These are phyloP conservation scores for Gyrodactylus bullatarudis DNA, from an alignment of 1,140 invertebrate species.

Conservation along the genomic window DNA sequence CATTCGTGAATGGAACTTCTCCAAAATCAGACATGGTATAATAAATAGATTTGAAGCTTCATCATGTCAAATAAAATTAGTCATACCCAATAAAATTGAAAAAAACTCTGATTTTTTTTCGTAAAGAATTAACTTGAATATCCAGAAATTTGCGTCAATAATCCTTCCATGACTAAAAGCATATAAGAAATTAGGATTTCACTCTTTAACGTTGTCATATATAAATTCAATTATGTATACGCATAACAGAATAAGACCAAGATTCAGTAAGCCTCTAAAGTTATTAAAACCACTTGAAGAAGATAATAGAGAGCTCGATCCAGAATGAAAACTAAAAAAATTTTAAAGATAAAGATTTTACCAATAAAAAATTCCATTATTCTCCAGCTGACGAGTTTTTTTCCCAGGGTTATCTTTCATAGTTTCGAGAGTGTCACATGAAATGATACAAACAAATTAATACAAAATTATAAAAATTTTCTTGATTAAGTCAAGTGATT, in stretches of 20 bases:
- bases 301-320: neutral
- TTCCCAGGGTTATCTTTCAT: no score
- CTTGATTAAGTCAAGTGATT: no score
- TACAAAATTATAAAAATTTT: no score
- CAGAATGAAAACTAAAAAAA: neutral
- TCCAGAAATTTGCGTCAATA: neutral
- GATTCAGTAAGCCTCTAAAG: neutral
- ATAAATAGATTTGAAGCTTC: neutral
- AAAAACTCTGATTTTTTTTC: neutral
- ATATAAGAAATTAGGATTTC: neutral
- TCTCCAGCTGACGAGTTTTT: no score
- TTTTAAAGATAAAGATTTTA: no score
- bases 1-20: neutral
- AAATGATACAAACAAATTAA: no score
- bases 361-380: no score
- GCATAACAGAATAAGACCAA: neutral
- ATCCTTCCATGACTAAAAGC: neutral
- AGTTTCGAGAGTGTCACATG: no score
- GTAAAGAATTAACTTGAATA: neutral
- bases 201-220: neutral
- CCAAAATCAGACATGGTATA: neutral
- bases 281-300: neutral
- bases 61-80: neutral
- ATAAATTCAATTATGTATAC: neutral
- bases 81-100: neutral